These are phyloP conservation scores for Patella pellucida DNA, from an alignment of 2,888 invertebrate genomes.

Conservation along the genomic window DNA sequence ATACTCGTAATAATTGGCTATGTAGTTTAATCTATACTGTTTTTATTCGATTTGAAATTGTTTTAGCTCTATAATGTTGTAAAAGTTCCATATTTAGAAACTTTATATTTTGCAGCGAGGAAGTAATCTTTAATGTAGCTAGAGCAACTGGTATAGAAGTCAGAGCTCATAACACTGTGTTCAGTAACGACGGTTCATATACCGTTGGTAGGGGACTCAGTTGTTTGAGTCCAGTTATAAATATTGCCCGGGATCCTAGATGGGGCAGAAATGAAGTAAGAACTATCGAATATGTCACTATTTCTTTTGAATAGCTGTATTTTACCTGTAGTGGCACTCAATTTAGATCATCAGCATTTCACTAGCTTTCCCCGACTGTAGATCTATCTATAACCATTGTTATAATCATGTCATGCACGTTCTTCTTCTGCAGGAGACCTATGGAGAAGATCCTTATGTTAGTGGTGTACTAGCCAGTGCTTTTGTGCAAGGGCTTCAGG, in stretches of 20 bases:
- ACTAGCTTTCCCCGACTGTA: too few species aligned
- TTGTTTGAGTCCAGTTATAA: conserved; percentile 61
- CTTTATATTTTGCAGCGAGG: conserved; percentile 36
- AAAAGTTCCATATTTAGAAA: too few species aligned
- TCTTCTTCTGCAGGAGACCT: conserved; percentile 54
- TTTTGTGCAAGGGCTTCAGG: conserved; percentile 63
- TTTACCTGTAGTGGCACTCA: too few species aligned
- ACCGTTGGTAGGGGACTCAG: conserved; percentile 49
- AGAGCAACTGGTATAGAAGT: conserved; percentile 27
- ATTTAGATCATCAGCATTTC: too few species aligned
- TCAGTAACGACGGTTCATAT: conserved; percentile 17
- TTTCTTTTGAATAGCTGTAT: too few species aligned
- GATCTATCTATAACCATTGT: too few species aligned
- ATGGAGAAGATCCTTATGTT: conserved; percentile 66
- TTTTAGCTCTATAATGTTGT: too few species aligned
- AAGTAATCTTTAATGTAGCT: conserved; percentile 35
- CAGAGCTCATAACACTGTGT: conserved; percentile 34
- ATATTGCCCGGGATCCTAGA: conserved; percentile 56
- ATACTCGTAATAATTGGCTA: background rate
- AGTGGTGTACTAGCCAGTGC: conserved; percentile 48
- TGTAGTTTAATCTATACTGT: too few species aligned
- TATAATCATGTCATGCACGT: too few species aligned
- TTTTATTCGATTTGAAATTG: too few species aligned
- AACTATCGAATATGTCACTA: background rate
- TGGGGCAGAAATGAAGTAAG: conserved; percentile 22